A percentile compares a stretch with the other conserved stretches of the same genome.
phyloP scores from a whole-genome alignment of 2,888 invertebrate species.

The Orthonevra nobilis region DNA sequence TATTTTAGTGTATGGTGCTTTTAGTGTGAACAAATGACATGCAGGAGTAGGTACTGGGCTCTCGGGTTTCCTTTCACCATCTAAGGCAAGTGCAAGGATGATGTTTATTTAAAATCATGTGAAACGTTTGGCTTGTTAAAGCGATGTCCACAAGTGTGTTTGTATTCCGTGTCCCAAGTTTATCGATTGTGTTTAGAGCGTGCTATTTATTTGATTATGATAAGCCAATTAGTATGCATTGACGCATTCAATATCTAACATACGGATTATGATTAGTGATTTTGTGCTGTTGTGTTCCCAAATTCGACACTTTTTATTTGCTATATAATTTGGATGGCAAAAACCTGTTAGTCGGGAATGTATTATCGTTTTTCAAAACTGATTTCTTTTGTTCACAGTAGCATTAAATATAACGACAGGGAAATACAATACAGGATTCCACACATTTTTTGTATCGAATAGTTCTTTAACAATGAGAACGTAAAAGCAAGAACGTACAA shows the following conservation, averaged over 20 bases:
- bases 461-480: too few relatives aligned
- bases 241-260: constrained; percentile 16
- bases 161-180: background rate
- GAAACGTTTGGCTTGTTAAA: constrained; percentile 40
- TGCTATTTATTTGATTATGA: constrained; percentile 2
- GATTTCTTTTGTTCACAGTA: too few relatives aligned
- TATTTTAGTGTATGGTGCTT: constrained; percentile 34
- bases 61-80: constrained; percentile 36
- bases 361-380: too few relatives aligned
- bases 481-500: too few relatives aligned
- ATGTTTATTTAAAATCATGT: constrained; percentile 37
- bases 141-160: background rate
- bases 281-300: too few relatives aligned
- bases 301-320: too few relatives aligned
- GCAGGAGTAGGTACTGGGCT: constrained; percentile 15
- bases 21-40: constrained; percentile 48
- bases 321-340: too few relatives aligned
- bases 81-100: constrained; percentile 56
- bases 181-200: constrained; percentile 10
- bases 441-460: too few relatives aligned
- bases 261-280: too few relatives aligned
- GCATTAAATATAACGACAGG: too few relatives aligned
- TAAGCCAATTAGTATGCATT: constrained; percentile 21
- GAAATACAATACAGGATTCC: too few relatives aligned
- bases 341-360: too few relatives aligned